Conservation (phyloP, 2,888 invertebrate species). For the Drosophila putrida region DNA sequence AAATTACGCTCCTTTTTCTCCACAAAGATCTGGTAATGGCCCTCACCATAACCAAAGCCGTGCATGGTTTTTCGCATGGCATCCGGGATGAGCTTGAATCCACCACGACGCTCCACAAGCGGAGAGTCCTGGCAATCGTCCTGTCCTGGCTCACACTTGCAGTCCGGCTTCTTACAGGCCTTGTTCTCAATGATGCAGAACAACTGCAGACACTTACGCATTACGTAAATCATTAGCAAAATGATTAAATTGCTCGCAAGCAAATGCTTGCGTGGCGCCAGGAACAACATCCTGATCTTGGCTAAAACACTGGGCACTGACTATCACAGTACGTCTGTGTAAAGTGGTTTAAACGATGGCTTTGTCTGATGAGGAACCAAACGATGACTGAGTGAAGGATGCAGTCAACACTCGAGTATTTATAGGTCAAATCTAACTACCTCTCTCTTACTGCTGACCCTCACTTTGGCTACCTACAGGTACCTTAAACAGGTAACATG, state of each 20-base stretch:
- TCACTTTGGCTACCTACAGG: too few species aligned
- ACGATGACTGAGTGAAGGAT: constrained; percentile 64
- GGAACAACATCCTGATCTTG: constrained; percentile 62
- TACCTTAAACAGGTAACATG: constrained; percentile 5
- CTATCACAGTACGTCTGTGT: constrained; percentile 43
- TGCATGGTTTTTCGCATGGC: constrained; percentile 74
- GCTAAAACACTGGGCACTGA: constrained; percentile 45
- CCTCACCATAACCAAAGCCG: constrained; percentile 80
- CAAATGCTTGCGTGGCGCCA: constrained; percentile 76
- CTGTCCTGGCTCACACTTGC: constrained; percentile 43
- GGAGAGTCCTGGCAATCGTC: constrained; percentile 44
- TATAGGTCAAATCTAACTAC: constrained; percentile 25
- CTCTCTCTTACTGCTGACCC: constrained; percentile 1
- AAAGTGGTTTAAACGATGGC: not conserved
- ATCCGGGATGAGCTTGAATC: constrained; percentile 70
- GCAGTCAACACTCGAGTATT: constrained; percentile 14
- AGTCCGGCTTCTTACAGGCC: constrained; percentile 51
- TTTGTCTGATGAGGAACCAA: constrained; percentile 30
- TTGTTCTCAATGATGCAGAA: constrained; percentile 78
- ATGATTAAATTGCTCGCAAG: constrained; percentile 75
- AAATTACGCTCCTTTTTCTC: constrained; percentile 81
- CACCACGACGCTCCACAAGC: constrained; percentile 43
- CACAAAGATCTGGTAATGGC: constrained; percentile 80
- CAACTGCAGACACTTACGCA: constrained; percentile 72
- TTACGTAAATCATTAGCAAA: constrained; percentile 73